Base-by-base conservation (phyloP, 1,140 invertebrate species). In the Eurosta solidaginis region DNA sequence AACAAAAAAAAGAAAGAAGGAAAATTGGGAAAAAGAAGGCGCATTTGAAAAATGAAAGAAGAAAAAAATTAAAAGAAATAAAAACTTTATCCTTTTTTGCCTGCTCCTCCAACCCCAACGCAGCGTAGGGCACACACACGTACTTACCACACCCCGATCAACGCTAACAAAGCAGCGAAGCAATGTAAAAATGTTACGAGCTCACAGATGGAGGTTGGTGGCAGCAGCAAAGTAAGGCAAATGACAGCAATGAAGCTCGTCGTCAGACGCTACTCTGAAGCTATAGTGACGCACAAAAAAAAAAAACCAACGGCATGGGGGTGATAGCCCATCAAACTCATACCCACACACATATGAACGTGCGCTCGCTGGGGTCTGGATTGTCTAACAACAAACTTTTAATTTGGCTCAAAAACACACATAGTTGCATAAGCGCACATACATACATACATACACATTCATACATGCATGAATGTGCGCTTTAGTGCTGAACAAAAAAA, bases 371-470 rank as follows among this genome's bases (percentile, higher is more conserved):
- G 1, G 17, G n/a, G n/a, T n/a, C 14, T 40, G 33, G 36, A 20
- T 68, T 68, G 59, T 68, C 59, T 68, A 68, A 68, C 59, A 42
- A 33, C 59, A 68, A 68, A 68, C 59, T 68, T 68, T 68, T 68
- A 68, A 68, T 68, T 68, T 68, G 59, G 33, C 59, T 42, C 59
- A 68, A 68, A 68, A 40, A n/a, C 33, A 14, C 33, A 22, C 59
- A 68, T 22, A 68, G 33, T n/a, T n/a, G n/a, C n/a, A n/a, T n/a
- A n/a, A n/a, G n/a, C n/a, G n/a, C n/a, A n/a, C n/a, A n/a, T n/a
- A n/a, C n/a, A n/a, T n/a, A n/a, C n/a, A n/a, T n/a, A n/a, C n/a
- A n/a, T n/a, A n/a, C n/a, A n/a, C n/a, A n/a, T n/a, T n/a, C n/a
- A n/a, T n/a, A n/a, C n/a, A 40, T 7, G 6, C 9, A n/a, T 20